These are phyloP conservation scores for Vireo griseus DNA, from an alignment of 2,797 vertebrate genomes.

Conservation along the genomic window DNA sequence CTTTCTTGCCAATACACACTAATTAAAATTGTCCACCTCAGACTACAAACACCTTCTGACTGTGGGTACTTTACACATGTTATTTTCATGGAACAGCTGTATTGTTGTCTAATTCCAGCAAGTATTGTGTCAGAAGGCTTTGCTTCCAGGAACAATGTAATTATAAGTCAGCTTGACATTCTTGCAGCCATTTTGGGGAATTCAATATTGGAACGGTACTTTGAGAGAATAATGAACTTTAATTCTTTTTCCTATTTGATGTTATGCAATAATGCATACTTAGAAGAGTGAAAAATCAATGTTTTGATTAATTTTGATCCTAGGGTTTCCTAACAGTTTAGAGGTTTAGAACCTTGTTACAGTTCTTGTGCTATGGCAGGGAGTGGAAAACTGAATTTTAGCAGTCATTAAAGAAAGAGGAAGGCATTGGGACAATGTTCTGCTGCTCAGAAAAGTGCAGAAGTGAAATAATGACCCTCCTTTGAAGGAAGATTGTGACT, in stretches of 20 bases:
- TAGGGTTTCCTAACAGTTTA: neutral
- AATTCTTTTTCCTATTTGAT: neutral
- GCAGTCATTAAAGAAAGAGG: neutral
- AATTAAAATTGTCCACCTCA: neutral
- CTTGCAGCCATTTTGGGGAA: neutral
- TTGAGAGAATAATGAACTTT: neutral
- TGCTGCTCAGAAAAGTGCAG: neutral
- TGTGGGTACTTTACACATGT: neutral
- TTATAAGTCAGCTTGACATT: neutral
- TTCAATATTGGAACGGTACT: neutral
- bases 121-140: neutral
- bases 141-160: neutral
- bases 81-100: neutral
- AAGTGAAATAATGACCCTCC: neutral
- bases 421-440: neutral
- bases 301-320: neutral
- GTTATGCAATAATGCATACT: neutral
- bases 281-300: neutral
- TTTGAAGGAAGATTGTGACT: neutral
- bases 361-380: fast-evolving
- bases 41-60: neutral
- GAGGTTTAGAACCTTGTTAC: neutral
- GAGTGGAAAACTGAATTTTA: neutral
- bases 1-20: neutral
- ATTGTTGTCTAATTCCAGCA: neutral